phyloP scores from a whole-genome alignment of 2,888 invertebrate genomes.

The Prionchulus punctatus region DNA sequence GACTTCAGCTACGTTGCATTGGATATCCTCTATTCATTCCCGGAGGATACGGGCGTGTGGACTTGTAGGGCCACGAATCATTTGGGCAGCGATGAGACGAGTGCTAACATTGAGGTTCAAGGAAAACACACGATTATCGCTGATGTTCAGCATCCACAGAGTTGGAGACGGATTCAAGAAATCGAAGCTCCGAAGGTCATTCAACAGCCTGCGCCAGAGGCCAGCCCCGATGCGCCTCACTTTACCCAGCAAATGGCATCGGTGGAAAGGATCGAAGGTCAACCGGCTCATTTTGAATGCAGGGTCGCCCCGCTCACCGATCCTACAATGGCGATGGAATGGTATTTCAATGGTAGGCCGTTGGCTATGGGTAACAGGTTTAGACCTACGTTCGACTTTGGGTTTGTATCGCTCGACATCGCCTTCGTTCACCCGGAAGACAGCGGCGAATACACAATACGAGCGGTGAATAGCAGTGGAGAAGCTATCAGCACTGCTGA shows the following conservation, averaged over 20 bases:
- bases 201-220: constrained; percentile 13
- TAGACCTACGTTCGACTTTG: constrained; percentile 51
- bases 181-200: constrained; percentile 24
- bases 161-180: constrained; percentile 29
- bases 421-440: constrained; percentile 69
- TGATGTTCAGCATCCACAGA: constrained; percentile 23
- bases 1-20: constrained; percentile 94
- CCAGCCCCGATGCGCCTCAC: constrained; percentile 21
- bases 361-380: constrained; percentile 23
- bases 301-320: constrained; percentile 77
- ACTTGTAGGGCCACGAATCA: constrained; percentile 71
- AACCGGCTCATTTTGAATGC: constrained; percentile 78
- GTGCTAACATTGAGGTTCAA: constrained; percentile 62
- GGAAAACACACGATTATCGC: constrained; percentile 30
- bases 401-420: constrained; percentile 77
- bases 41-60: constrained; percentile 90
- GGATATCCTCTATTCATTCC: constrained; percentile 78
- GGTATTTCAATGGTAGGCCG: constrained; percentile 44
- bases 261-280: constrained; percentile 38
- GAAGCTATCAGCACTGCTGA: constrained; percentile 21
- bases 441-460: constrained; percentile 73
- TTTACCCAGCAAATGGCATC: constrained; percentile 25
- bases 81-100: constrained; percentile 74
- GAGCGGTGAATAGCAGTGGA: constrained; percentile 4
- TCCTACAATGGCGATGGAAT: constrained; percentile 73